These are phyloP conservation scores for Caranx melampygus DNA, from an alignment of 2,113 vertebrate genomes.

Conservation along the genomic window DNA sequence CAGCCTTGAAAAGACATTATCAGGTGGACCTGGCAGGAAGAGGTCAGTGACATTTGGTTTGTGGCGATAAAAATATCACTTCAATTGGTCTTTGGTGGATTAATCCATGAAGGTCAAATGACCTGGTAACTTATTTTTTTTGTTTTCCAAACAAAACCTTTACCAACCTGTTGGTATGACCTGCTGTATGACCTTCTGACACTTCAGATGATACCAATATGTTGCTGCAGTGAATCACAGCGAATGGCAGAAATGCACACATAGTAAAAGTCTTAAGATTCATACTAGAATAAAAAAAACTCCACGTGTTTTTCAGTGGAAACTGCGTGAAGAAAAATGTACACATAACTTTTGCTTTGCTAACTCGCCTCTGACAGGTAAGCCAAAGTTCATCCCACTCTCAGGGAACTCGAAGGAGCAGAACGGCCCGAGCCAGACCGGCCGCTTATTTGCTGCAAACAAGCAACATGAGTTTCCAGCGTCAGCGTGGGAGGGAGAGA, in stretches of 20 bases:
- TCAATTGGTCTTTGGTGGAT: background rate
- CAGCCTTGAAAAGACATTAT: slow-evolving; percentile 78
- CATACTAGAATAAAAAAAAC: too few species aligned
- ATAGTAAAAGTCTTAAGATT: background rate
- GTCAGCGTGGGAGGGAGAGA: background rate
- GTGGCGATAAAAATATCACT: slow-evolving; percentile 15
- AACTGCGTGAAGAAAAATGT: background rate
- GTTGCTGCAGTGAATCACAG: background rate
- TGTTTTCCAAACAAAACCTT: too few species aligned
- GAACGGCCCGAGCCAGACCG: slow-evolving; percentile 21
- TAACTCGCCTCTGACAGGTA: background rate
- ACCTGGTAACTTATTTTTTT: background rate
- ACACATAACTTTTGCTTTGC: background rate
- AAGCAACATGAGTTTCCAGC: slow-evolving; percentile 37
- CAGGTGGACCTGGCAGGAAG: slow-evolving; percentile 39
- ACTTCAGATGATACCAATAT: too few species aligned
- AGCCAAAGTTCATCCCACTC: slow-evolving; percentile 1
- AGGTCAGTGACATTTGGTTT: slow-evolving; percentile 21
- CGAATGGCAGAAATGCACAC: background rate
- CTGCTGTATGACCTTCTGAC: too few species aligned
- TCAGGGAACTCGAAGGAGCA: slow-evolving; percentile 15
- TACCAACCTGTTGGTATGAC: too few species aligned
- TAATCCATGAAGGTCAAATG: background rate
- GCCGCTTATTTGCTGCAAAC: slow-evolving; percentile 40
- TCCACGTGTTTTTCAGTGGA: background rate